Conservation (phyloP, 2,797 vertebrate genomes). For the Hybognathus amarus region DNA sequence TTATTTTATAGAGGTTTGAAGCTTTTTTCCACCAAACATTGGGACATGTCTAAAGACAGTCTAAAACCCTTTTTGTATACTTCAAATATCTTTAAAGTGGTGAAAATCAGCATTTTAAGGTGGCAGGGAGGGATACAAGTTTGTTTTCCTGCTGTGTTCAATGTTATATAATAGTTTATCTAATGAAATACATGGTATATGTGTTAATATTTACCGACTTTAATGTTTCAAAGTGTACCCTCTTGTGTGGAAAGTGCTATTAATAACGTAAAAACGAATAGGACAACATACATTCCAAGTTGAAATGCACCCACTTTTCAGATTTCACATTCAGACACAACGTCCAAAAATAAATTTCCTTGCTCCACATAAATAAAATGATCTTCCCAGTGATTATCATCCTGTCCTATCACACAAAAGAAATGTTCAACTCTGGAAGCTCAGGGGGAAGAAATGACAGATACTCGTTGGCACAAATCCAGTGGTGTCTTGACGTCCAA, state of each 20-base stretch:
- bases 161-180: not conserved
- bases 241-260: not conserved
- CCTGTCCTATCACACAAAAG: not conserved
- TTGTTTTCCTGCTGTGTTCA: not conserved
- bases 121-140: not conserved
- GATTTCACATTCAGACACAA: not conserved
- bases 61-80: not conserved
- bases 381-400: not conserved
- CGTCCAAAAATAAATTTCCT: not conserved
- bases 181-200: not conserved
- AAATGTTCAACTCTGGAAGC: not conserved
- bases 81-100: not conserved
- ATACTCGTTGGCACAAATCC: not conserved
- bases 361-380: not conserved
- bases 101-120: no score
- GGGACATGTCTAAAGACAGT: not conserved
- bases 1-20: slow-evolving; percentile 8
- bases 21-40: not conserved
- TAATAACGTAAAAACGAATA: not conserved
- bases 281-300: not conserved
- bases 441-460: slow-evolving; percentile 3
- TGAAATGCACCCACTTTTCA: slow-evolving; percentile 5
- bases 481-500: slow-evolving; percentile 8
- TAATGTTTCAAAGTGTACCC: not conserved
- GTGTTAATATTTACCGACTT: no score